Percentiles rank a stretch among this genome's conserved stretches.
Evolutionary conservation across 2,797 vertebrate genomes (phyloP).

Genomic region (Bufotes viridis): DNA sequence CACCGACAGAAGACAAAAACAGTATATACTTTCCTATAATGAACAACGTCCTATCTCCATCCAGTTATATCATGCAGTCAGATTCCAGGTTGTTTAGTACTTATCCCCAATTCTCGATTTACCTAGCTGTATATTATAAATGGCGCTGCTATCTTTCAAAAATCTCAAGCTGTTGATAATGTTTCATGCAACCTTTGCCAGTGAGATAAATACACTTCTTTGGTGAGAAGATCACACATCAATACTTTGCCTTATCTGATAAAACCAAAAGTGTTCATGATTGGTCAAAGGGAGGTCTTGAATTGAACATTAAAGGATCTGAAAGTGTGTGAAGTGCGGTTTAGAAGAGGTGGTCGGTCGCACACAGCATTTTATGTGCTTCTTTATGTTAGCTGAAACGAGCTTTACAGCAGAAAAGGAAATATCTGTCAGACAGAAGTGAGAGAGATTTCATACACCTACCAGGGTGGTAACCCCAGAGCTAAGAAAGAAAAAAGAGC

Average conservation of each 20-base stretch:
- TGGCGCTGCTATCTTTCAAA: constrained; percentile 1
- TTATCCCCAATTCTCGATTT: background rate
- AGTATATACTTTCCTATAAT: background rate
- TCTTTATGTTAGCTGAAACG: constrained; percentile 67
- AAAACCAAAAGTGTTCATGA: constrained; percentile 67
- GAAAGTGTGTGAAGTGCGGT: constrained; percentile 65
- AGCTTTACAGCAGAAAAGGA: constrained; percentile 69
- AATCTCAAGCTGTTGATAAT: constrained; percentile 25
- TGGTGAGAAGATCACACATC: constrained; percentile 68
- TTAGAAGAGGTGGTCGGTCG: constrained; percentile 65
- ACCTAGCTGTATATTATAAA: background rate
- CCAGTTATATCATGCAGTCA: background rate
- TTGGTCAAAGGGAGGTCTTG: constrained; percentile 67
- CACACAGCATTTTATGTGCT: constrained; percentile 65
- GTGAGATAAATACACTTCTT: constrained; percentile 61
- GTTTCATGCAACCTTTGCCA: constrained; percentile 21
- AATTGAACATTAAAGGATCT: constrained; percentile 68
- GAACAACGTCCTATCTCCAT: background rate
- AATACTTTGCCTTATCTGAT: constrained; percentile 62
- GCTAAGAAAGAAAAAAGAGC: constrained; percentile 68
- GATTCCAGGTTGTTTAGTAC: background rate
- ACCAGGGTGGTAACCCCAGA: constrained; percentile 69
- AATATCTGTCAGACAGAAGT: constrained; percentile 68
- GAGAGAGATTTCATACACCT: constrained; percentile 72
- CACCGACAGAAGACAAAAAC: background rate